Conservation (phyloP, 2,797 vertebrate genomes). For the Graptemys geographica region DNA sequence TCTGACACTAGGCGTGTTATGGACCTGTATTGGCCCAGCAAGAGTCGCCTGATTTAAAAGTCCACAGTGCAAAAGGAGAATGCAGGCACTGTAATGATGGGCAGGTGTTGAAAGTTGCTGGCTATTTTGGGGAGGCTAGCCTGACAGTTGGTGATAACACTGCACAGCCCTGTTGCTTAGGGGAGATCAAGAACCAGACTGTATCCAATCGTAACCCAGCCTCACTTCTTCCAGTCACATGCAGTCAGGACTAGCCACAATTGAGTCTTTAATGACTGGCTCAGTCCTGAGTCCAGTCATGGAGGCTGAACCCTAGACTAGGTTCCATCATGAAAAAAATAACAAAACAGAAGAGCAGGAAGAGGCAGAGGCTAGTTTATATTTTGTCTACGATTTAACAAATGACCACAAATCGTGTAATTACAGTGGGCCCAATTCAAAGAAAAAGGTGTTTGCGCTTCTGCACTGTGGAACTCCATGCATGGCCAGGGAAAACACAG, state of each 20-base stretch:
- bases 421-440: conserved; percentile 71
- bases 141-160: conserved; percentile 3
- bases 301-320: background rate
- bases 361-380: conserved; percentile 34
- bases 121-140: background rate
- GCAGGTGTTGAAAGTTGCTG: background rate
- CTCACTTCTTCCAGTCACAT: background rate
- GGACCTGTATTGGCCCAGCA: background rate
- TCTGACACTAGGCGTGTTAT: background rate
- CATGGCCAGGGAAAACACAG: conserved; percentile 78
- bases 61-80: background rate
- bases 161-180: background rate
- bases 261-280: background rate
- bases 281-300: background rate
- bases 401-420: conserved; percentile 61
- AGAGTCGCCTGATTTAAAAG: background rate
- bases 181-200: background rate
- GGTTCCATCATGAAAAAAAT: background rate
- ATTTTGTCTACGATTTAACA: conserved; percentile 48
- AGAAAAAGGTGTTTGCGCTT: conserved; percentile 73
- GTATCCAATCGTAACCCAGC: background rate
- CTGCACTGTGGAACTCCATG: conserved; percentile 58
- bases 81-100: background rate
- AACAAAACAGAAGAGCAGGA: background rate
- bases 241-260: background rate